A percentile compares a stretch with the other conserved stretches of the same genome.
phyloP scores from a whole-genome alignment of 2,797 vertebrate species.

The Peromyscus eremicus region DNA sequence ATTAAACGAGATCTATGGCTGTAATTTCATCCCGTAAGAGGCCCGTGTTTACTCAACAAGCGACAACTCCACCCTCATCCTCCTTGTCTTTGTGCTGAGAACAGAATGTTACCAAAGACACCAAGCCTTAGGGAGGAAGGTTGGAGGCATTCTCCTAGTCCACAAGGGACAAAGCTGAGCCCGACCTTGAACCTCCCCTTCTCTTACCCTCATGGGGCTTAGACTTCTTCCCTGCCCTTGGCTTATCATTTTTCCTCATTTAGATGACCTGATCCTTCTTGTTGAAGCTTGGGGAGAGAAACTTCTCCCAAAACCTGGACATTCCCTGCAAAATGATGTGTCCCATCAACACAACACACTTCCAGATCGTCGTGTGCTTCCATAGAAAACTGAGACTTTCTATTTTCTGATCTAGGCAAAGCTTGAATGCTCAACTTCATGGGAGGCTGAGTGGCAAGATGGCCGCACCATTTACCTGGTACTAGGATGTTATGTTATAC shows the following conservation, averaged over 20 bases:
- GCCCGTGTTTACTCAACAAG: slow-evolving; percentile 70
- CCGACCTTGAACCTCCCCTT: not conserved
- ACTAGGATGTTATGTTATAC: accelerated
- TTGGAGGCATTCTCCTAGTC: not conserved
- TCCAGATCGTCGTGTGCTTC: not conserved
- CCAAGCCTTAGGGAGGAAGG: slow-evolving; percentile 16
- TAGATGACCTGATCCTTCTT: not conserved
- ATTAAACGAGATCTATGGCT: slow-evolving; percentile 84
- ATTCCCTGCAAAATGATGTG: not conserved
- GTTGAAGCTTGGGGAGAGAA: not conserved
- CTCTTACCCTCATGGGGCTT: not conserved
- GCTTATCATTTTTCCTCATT: not conserved
- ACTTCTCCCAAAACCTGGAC: not conserved
- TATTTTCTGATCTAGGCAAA: not conserved
- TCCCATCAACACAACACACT: not conserved
- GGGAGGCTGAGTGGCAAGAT: not conserved
- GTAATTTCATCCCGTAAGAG: slow-evolving; percentile 79
- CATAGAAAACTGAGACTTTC: not conserved
- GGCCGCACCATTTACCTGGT: accelerated
- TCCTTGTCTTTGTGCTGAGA: slow-evolving; percentile 70
- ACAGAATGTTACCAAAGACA: slow-evolving; percentile 72
- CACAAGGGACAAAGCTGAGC: not conserved
- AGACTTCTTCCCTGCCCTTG: not conserved
- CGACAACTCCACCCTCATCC: slow-evolving; percentile 62
- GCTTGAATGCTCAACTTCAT: not conserved